Evolutionary conservation across 1,140 invertebrate genomes (phyloP), one percentile per base, ranked within the genome.

Genomic region (Trissolcus basalis): DNA sequence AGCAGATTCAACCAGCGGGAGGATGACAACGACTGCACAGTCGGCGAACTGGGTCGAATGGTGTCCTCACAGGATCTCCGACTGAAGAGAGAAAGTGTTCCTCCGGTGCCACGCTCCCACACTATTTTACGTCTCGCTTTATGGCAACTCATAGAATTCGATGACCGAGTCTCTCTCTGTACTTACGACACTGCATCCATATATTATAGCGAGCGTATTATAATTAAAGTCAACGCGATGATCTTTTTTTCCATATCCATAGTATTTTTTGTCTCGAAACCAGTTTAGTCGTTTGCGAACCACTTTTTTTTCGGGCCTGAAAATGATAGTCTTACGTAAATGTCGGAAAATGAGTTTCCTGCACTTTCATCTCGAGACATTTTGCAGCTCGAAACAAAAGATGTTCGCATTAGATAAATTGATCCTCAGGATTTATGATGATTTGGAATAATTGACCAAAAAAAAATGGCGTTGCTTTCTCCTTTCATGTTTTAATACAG

Each of bases 41-140:
- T 43, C 48, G 15, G 50, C 48, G 67, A 85, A 83, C 81, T 85
- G 58, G 82, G 83, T 85, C 83, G 79, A 76, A 61, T 77, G 59
- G 81, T 85, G 80, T 84, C 82, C 81, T 79, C 82, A 61, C 60
- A 75, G 72, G 76, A 84, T 81, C 49, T 60, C 58, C 33, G 74
- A 39, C 55, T 78, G 71, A 80, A 54, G 76, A 82, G 82, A 84
- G 85, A 85, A 85, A 86, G 83, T 84, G 81, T 71, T 80, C 69
- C 74, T 71, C 69, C 68, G 67, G 65, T 71, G 54, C 75, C 54
- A 44, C 73, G 82, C 83, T 85, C 85, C 83, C 83, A 85, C 83
- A 85, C 81, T 84, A 80, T 82, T 81, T 83, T 80, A 82, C 48
- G 51, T 73, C 63, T 59, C 43, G 53, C 49, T 68, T 77, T 64